phyloP scores from a whole-genome alignment of 2,797 vertebrate species.

The Linurgus olivaceus region DNA sequence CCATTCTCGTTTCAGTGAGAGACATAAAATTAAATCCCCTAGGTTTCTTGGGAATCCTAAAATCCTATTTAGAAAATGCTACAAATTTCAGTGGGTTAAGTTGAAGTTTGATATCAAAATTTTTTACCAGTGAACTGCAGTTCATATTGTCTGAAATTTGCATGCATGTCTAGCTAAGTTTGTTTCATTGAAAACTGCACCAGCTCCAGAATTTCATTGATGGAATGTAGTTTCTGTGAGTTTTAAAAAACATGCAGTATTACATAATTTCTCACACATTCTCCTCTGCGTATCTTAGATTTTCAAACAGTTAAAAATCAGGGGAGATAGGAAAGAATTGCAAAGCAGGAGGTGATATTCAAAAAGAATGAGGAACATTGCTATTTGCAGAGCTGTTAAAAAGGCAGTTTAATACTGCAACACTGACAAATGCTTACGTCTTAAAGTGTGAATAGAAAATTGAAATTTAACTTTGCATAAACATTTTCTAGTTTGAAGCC shows the following conservation, averaged over 20 bases:
- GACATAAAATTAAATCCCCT: neutral
- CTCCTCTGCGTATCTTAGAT: neutral
- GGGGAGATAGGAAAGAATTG: neutral
- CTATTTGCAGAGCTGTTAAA: neutral
- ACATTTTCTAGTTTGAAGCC: neutral
- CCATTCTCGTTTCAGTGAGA: neutral
- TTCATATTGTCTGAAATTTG: neutral
- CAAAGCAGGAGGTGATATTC: neutral
- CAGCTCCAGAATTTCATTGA: neutral
- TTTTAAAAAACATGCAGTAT: neutral
- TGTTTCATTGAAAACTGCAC: neutral
- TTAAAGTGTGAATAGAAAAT: neutral
- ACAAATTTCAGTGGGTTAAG: neutral
- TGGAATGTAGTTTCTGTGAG: rapidly evolving
- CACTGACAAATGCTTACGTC: neutral
- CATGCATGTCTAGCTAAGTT: neutral
- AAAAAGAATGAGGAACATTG: neutral
- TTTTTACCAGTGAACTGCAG: neutral
- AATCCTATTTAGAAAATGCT: neutral
- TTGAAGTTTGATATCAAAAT: neutral
- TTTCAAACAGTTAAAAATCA: neutral
- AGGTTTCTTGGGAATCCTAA: neutral
- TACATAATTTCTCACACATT: neutral
- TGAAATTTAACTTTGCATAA: neutral
- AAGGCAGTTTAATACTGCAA: neutral